Conservation (phyloP, 1,140 invertebrate genomes). For the Danaus melanippus region DNA sequence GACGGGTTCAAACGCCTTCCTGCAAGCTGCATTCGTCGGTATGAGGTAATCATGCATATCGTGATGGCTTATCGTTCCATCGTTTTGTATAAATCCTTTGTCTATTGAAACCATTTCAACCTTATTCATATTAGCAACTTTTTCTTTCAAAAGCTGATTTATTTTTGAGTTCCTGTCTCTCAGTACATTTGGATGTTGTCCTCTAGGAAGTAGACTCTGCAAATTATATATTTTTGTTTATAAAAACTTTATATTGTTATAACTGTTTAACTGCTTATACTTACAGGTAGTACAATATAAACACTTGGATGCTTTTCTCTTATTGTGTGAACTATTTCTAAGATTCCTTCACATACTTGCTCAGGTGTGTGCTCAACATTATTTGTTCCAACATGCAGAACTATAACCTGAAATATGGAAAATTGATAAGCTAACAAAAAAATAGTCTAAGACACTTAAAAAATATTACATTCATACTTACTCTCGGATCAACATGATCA, state of each 20-base stretch:
- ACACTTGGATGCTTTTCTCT: slow-evolving; percentile 82
- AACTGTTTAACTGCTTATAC: slow-evolving; percentile 37
- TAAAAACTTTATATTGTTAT: slow-evolving; percentile 1
- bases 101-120: slow-evolving; percentile 82
- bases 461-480: slow-evolving; percentile 47
- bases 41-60: slow-evolving; percentile 94
- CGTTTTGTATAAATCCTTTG: slow-evolving; percentile 81
- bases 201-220: slow-evolving; percentile 87
- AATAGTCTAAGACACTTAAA: not conserved
- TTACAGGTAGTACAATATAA: slow-evolving; percentile 88
- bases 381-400: slow-evolving; percentile 90
- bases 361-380: slow-evolving; percentile 84
- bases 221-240: slow-evolving; percentile 40
- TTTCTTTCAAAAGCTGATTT: slow-evolving; percentile 79
- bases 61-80: slow-evolving; percentile 86
- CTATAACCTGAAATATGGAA: slow-evolving; percentile 78
- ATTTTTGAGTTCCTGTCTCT: slow-evolving; percentile 83
- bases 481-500: slow-evolving; percentile 89
- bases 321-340: slow-evolving; percentile 82
- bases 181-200: slow-evolving; percentile 84
- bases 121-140: slow-evolving; percentile 74
- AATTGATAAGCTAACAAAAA: too few relatives aligned
- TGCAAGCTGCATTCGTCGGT: slow-evolving; percentile 85
- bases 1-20: slow-evolving; percentile 86
- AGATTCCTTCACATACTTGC: slow-evolving; percentile 85